Conservation (phyloP, 2,797 vertebrate genomes). For the Sciaenops ocellatus region DNA sequence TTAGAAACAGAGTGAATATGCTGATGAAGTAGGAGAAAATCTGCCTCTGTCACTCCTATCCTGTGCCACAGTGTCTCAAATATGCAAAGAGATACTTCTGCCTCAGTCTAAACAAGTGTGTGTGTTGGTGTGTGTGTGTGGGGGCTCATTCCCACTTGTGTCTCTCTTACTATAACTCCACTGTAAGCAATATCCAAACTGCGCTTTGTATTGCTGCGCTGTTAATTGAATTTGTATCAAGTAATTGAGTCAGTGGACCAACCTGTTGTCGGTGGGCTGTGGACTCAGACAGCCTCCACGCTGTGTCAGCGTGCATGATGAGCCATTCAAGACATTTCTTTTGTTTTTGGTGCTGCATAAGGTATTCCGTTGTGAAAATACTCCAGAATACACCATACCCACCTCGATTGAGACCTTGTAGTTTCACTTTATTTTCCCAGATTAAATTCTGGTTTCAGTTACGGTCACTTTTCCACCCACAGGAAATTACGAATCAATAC, state of each 20-base stretch:
- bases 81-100: conserved; percentile 56
- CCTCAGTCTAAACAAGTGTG: conserved; percentile 35
- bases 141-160: conserved; percentile 27
- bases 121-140: conserved; percentile 20
- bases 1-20: conserved; percentile 36
- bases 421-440: conserved; percentile 37
- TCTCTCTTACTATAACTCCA: conserved; percentile 36
- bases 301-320: background rate
- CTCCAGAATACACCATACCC: background rate
- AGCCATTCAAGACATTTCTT: background rate
- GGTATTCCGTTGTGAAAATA: conserved; percentile 7
- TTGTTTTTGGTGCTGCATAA: background rate
- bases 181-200: conserved; percentile 58
- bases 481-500: conserved; percentile 40
- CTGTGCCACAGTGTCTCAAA: conserved; percentile 47
- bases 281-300: conserved; percentile 13
- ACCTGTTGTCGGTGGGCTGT: conserved; percentile 43
- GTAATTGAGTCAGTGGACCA: conserved; percentile 46
- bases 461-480: conserved; percentile 27
- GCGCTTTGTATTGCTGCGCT: conserved; percentile 30
- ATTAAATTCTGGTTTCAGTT: conserved; percentile 46
- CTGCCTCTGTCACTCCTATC: conserved; percentile 43
- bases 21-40: conserved; percentile 40
- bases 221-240: conserved; percentile 58
- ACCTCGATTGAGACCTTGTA: conserved; percentile 11